Evolutionary conservation across 1,140 invertebrate species (phyloP), one percentile per base, ranked within the genome.

Genomic region (Zaprionus taronus): DNA sequence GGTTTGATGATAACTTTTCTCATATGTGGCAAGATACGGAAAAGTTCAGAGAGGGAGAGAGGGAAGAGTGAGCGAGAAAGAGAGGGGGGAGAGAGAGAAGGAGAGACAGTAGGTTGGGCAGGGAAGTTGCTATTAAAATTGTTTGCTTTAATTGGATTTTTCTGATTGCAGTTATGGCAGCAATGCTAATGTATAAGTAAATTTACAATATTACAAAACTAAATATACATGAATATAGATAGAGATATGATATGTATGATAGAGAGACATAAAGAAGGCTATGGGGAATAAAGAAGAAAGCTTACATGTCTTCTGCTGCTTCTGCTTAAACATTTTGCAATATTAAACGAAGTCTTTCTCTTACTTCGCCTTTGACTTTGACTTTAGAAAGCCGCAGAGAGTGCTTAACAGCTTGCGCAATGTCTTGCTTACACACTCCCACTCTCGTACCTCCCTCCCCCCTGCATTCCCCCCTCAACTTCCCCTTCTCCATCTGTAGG

Each of bases 1-100:
- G 60, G 72, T 28, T 65, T 51, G 44, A 20, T 41, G 53, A 71
- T 64, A 71, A 76, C 53, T 72, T 76, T 72, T 41, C 58, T 58
- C 67, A 74, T 67, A 60, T 73, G 71, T 31, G 64, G 44, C 36
- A 11, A 47, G 28, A 26, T 6, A 6, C n/a, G 20, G 17, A 28
- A 67, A 56, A 38, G 12, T 15, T 15, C 4, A 5, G n/a, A 2
- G 5, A 38, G 36, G 20, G 31, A 9, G 5, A 31, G 53, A 14
- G 62, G n/a, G 14, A 65, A 57, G 20, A 38, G 31, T 34, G 31
- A 11, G 31, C 0, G 9, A 9, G 26, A 5, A 6, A 28, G 6
- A 28, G 6, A 28, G 6, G 26, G 5, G 1, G 26, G 5, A 7
- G 28, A 9, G 28, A 9, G 9, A 31, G 28, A 31, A 0, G 1